These are phyloP conservation scores for Cynoglossus semilaevis DNA, from an alignment of 2,113 vertebrate species.

Conservation along the genomic window DNA sequence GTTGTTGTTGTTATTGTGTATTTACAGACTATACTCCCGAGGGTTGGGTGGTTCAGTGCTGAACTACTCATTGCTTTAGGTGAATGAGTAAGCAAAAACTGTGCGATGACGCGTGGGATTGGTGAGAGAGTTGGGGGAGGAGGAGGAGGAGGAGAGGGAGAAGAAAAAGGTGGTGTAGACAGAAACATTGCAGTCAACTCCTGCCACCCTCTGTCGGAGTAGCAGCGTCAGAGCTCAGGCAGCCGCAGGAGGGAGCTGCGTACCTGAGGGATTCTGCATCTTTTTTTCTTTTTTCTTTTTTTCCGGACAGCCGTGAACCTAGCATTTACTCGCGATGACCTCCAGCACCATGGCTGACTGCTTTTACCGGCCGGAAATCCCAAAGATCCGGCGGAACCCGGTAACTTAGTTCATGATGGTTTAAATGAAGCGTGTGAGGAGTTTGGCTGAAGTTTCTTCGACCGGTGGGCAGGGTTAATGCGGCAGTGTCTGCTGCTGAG, in stretches of 20 bases:
- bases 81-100: conserved; percentile 60
- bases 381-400: conserved; percentile 81
- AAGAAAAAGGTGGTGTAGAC: conserved; percentile 22
- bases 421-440: conserved; percentile 62
- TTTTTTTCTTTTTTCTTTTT: conserved; percentile 12
- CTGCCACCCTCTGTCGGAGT: conserved; percentile 49
- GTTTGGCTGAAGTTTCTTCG: conserved; percentile 64
- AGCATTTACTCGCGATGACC: conserved; percentile 47
- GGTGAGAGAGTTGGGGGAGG: conserved; percentile 13
- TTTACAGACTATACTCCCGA: too few relatives aligned
- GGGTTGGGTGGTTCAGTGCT: too few relatives aligned
- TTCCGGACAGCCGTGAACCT: conserved; percentile 29
- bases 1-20: too few relatives aligned
- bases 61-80: conserved; percentile 36
- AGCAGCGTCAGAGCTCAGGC: conserved; percentile 23
- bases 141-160: conserved; percentile 20
- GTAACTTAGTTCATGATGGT: conserved; percentile 74
- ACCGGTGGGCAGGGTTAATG: conserved; percentile 53
- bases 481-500: conserved; percentile 56
- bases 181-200: conserved; percentile 52
- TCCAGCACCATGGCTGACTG: conserved; percentile 76
- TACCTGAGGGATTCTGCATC: background rate
- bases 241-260: conserved; percentile 17
- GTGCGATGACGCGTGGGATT: conserved; percentile 53
- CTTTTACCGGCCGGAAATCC: conserved; percentile 70